Base-by-base conservation (phyloP, 2,113 vertebrate genomes). In the Cervus canadensis region DNA sequence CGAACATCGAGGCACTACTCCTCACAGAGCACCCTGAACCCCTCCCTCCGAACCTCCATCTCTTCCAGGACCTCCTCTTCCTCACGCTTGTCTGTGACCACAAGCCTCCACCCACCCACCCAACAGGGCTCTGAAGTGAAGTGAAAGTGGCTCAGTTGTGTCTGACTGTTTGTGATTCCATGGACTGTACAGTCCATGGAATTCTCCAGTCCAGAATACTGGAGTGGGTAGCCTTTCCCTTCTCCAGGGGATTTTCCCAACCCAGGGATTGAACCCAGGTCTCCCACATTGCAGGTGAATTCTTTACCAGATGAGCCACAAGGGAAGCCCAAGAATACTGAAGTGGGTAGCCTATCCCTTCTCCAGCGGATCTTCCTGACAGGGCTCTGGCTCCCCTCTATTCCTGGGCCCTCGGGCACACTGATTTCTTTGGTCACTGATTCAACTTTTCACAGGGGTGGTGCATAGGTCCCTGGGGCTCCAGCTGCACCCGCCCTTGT, bases 1-100 rank as follows among this genome's bases (percentile, higher is more conserved):
- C 0, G 0, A 81, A 43, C 16, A 3, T 43, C 25, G 36, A 62
- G 76, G 40, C 2, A 2, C 10, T 6, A 12, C 13, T 57, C 54
- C 57, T 45, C 78, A 57, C 2, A 13, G 3, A n/a, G 50, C 43
- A 59, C 79, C 81, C 50, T 7, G 40, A 82, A 81, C 13, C 26
- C 25, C 56, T 54, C 56, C 54, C 48, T 43, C 33, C 1, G 6
- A 76, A 12, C 19, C 36, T n/a, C 4, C 4, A 33, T 45, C 48
- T 56, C 62, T 9, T 7, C 25, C 79, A 33, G 2, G 36, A n/a
- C 83, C n/a, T 30, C 59, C 23, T n/a, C 76, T 19, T 26, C 45
- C 36, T 56, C 50, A 11, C 17, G 19, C 12, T 50, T 6, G 0
- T 4, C 91, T 3, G 2, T 19, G 28, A 81, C 28, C 33, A 23